These are phyloP conservation scores for Loris lydekkerianus DNA, from an alignment of 2,797 vertebrate genomes.

Conservation along the genomic window DNA sequence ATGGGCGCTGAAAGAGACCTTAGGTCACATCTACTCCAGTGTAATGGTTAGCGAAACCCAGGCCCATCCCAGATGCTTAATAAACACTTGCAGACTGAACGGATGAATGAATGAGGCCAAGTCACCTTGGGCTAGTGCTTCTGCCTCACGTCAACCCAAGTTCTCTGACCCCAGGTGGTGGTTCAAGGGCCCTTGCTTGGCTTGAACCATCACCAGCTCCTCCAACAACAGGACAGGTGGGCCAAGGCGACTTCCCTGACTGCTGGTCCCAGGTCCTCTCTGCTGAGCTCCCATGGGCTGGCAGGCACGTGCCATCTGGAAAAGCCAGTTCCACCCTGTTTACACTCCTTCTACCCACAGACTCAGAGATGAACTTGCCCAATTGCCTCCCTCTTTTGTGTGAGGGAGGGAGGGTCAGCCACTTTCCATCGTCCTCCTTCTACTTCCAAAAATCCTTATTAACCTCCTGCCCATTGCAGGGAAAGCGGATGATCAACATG, in stretches of 20 bases:
- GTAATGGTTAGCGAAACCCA: neutral
- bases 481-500: slow-evolving; percentile 78
- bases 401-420: neutral
- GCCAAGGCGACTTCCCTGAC: neutral
- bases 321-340: neutral
- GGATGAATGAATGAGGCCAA: neutral
- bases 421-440: neutral
- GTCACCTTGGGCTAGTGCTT: neutral
- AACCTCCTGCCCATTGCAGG: slow-evolving; percentile 81
- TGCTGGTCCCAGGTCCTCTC: neutral
- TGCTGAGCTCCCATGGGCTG: neutral
- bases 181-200: neutral
- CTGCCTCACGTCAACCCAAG: neutral
- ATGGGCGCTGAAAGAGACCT: neutral
- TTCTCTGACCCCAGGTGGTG: neutral
- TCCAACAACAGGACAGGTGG: neutral
- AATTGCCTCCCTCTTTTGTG: neutral
- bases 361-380: neutral
- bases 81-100: neutral
- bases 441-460: slow-evolving; percentile 81
- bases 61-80: neutral
- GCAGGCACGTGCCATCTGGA: neutral
- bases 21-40: rapidly evolving
- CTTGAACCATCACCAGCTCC: neutral
- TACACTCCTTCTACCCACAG: neutral